Base-by-base conservation (phyloP, 2,888 invertebrate species). In the Philaethria dido region DNA sequence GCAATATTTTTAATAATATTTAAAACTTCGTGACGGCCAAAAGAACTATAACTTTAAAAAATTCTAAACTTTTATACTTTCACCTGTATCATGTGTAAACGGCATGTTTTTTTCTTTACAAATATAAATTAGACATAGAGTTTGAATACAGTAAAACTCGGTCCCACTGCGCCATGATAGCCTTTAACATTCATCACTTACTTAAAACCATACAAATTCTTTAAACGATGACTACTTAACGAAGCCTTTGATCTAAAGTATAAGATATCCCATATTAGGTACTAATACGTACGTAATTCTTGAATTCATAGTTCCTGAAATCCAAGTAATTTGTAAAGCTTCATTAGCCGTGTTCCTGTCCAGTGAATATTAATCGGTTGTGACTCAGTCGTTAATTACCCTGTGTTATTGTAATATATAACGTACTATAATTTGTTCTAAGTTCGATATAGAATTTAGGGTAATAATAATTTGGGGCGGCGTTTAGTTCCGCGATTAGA, bases 301-400 rank as follows among this genome's bases (percentile, higher is more conserved):
- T 64, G 64, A 57, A 57, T 47, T 57, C 48, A 57, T 57, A 29
- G 22, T 44, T 62, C 36, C 44, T 45, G n/a, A 54, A 45, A 36
- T 57, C 42, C 29, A 14, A 1, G 29, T 68, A 67, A 52, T 69
- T 72, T 72, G 59, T 72, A 66, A 9, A 60, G 72, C 66, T 72
- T 70, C 66, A 59, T 64, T 68, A 66, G 44, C 62, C 64, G 55
- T 64, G 60, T 66, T 59, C 42, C 20, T 66, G 68, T 66, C 63
- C 63, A 52, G 29, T 69, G 57, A 59, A 55, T 54, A 48, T 69
- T 55, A 66, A 70, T 64, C 69, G 69, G 62, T 66, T 69, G 29
- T 48, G 69, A 54, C 64, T 69, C 36, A 64, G 55, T 16, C 44
- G 52, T 20, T 64, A 55, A 64, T 64, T 50, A 68, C 52, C 52